These are phyloP conservation scores for Tolmerus cingulatus DNA, from an alignment of 2,888 invertebrate genomes.

Conservation along the genomic window DNA sequence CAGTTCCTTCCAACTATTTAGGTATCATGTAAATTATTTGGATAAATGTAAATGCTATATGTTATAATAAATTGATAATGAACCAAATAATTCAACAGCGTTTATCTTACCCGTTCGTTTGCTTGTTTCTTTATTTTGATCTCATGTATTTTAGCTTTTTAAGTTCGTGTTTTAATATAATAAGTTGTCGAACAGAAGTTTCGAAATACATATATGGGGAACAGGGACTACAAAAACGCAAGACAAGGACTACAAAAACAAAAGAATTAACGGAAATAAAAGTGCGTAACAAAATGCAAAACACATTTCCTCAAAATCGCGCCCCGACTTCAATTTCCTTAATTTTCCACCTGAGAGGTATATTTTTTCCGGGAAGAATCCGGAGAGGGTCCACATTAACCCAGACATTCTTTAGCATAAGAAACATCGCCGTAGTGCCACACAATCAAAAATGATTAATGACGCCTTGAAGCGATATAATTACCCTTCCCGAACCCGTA, in stretches of 20 bases:
- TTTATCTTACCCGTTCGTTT: too few relatives aligned
- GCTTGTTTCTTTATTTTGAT: too few relatives aligned
- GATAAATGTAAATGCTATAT: background rate
- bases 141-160: too few relatives aligned
- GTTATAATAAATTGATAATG: background rate
- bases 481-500: background rate
- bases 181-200: too few relatives aligned
- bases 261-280: background rate
- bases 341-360: conserved; percentile 19
- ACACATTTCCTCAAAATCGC: background rate
- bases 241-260: background rate
- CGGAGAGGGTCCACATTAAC: background rate
- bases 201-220: background rate
- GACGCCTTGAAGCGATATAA: conserved; percentile 26
- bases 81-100: too few relatives aligned
- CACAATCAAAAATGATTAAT: conserved; percentile 33
- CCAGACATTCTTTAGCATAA: background rate
- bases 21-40: background rate
- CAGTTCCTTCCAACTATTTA: background rate
- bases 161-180: too few relatives aligned
- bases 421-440: background rate
- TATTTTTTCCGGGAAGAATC: background rate
- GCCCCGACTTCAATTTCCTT: background rate
- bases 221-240: background rate
- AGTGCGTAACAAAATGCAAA: background rate